phyloP scores from a whole-genome alignment of 2,888 invertebrate species.

The Hyalella azteca region DNA sequence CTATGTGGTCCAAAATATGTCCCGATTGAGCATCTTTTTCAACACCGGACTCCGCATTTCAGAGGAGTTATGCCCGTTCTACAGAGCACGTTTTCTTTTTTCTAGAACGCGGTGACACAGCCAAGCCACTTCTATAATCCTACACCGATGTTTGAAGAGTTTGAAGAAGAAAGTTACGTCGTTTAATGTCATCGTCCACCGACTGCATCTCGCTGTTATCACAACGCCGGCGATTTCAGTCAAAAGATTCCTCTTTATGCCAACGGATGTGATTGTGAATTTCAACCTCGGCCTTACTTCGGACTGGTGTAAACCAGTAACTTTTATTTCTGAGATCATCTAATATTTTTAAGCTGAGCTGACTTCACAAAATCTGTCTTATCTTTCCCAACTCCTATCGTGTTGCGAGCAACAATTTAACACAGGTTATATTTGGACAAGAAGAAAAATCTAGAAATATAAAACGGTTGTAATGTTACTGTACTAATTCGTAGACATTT shows the following conservation, averaged over 20 bases:
- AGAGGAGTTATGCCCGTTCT: no score
- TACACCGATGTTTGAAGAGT: not conserved
- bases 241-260: not conserved
- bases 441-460: no score
- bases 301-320: not conserved
- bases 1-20: not conserved
- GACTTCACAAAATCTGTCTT: no score
- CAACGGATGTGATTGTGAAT: not conserved
- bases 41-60: no score
- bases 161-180: not conserved
- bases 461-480: not conserved
- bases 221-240: not conserved
- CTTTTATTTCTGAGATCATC: constrained; percentile 6
- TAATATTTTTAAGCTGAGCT: no score
- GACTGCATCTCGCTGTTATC: not conserved
- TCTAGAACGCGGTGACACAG: no score
- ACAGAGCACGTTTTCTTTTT: no score
- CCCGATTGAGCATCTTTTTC: not conserved
- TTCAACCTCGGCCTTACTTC: not conserved
- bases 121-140: not conserved
- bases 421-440: no score
- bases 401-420: no score
- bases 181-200: not conserved
- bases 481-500: not conserved
- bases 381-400: no score